Conservation (phyloP, 2,797 vertebrate species). For the Muscicapa comitata region DNA sequence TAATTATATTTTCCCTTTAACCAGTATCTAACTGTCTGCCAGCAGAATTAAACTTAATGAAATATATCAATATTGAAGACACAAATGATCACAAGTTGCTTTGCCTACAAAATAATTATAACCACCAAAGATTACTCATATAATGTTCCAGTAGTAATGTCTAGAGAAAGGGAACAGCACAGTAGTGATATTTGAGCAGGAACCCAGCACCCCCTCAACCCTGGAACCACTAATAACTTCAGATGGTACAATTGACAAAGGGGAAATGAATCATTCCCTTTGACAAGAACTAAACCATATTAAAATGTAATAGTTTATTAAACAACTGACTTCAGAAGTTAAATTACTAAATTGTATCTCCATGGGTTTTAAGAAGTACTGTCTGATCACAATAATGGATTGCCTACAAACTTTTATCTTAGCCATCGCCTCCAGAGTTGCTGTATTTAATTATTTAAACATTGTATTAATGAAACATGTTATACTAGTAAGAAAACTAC, state of each 20-base stretch:
- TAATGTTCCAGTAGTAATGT: background rate
- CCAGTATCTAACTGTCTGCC: constrained; percentile 4
- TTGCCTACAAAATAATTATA: constrained; percentile 36
- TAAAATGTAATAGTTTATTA: constrained; percentile 70
- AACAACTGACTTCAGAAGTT: constrained; percentile 65
- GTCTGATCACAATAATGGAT: constrained; percentile 66
- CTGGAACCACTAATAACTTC: constrained; percentile 40
- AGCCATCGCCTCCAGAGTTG: constrained; percentile 58
- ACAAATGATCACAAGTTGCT: constrained; percentile 20
- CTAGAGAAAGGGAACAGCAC: background rate
- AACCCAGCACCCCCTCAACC: background rate
- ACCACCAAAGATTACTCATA: background rate
- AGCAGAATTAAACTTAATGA: constrained; percentile 51
- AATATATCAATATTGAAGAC: constrained; percentile 48
- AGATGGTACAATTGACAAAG: constrained; percentile 41
- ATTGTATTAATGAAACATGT: constrained; percentile 69
- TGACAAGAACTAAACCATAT: constrained; percentile 46
- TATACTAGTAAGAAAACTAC: constrained; percentile 57
- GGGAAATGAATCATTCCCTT: constrained; percentile 57
- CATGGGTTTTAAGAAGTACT: constrained; percentile 54
- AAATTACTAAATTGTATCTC: constrained; percentile 66
- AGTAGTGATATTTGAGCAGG: background rate
- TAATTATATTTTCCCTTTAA: constrained; percentile 42
- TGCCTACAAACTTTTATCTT: constrained; percentile 72
- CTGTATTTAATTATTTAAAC: constrained; percentile 75